Evolutionary conservation across 2,797 vertebrate genomes (phyloP).

Genomic region (Brotula barbata): DNA sequence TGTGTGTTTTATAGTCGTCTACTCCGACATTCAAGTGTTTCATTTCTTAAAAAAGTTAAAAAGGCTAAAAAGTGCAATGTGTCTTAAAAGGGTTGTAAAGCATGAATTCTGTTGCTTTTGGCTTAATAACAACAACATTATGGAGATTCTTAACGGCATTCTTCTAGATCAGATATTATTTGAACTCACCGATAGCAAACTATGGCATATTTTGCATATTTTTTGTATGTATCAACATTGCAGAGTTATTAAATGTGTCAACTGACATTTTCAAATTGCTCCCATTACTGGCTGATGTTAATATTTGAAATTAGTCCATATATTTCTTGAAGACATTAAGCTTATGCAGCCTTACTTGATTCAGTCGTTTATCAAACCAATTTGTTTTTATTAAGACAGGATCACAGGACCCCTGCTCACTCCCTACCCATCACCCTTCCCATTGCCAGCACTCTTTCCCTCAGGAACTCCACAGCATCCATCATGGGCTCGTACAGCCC

Average conservation of each 20-base stretch:
- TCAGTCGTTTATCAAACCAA: slow-evolving; percentile 66
- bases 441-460: slow-evolving; percentile 64
- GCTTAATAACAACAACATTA: slow-evolving; percentile 32
- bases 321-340: slow-evolving; percentile 57
- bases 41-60: slow-evolving; percentile 43
- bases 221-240: neutral
- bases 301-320: slow-evolving; percentile 38
- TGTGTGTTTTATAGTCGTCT: slow-evolving; percentile 43
- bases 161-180: slow-evolving; percentile 23
- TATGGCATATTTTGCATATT: slow-evolving; percentile 7
- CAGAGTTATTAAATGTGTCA: neutral
- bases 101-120: slow-evolving; percentile 41
- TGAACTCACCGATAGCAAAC: neutral
- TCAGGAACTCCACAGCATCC: slow-evolving; percentile 72
- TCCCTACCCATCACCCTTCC: slow-evolving; percentile 60
- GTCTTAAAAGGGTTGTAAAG: slow-evolving; percentile 47
- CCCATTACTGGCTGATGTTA: slow-evolving; percentile 13
- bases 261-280: slow-evolving; percentile 26
- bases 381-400: slow-evolving; percentile 75
- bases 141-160: slow-evolving; percentile 23
- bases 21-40: slow-evolving; percentile 35
- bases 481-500: slow-evolving; percentile 74
- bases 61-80: slow-evolving; percentile 45
- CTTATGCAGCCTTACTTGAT: slow-evolving; percentile 23
- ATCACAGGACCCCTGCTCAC: slow-evolving; percentile 63